A percentile compares a stretch with the other conserved stretches of the same genome.
phyloP scores from a whole-genome alignment of 2,888 invertebrate species.

The Lissocephala sabroskyi region DNA sequence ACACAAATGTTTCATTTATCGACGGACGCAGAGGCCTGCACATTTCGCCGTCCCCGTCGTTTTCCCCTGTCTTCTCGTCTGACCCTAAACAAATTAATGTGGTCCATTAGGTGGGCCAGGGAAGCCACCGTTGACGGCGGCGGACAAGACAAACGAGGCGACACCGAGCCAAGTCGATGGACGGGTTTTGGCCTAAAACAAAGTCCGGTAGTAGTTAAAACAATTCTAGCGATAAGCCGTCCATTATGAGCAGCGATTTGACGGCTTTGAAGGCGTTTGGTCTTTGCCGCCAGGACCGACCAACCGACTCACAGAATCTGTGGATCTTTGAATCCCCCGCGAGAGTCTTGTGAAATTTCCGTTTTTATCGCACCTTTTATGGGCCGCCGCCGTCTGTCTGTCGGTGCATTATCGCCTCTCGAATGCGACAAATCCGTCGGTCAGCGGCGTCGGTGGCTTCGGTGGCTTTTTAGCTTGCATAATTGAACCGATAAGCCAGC shows the following conservation, averaged over 20 bases:
- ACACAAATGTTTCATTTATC: too few relatives aligned
- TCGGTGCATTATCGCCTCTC: constrained; percentile 55
- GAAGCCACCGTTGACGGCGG: too few relatives aligned
- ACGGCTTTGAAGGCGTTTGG: constrained; percentile 66
- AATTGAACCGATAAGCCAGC: constrained; percentile 53
- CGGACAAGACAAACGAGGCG: too few relatives aligned
- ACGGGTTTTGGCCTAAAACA: constrained; percentile 30
- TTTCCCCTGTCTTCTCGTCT: constrained; percentile 21
- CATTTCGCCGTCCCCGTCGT: too few relatives aligned
- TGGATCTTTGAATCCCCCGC: too few relatives aligned
- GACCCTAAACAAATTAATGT: constrained; percentile 56
- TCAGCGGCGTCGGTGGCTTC: constrained; percentile 21
- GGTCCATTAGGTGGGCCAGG: constrained; percentile 42
- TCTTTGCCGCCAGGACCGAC: constrained; percentile 67
- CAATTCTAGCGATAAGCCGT: constrained; percentile 67
- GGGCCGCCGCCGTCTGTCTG: constrained; percentile 17
- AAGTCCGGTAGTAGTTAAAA: constrained; percentile 69
- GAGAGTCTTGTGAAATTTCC: constrained; percentile 55
- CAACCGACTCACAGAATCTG: too few relatives aligned
- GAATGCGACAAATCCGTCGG: constrained; percentile 60
- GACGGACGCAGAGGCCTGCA: too few relatives aligned
- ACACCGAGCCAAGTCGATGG: too few relatives aligned
- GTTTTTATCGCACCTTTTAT: constrained; percentile 65
- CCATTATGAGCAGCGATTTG: constrained; percentile 70
- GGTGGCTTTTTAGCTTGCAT: constrained; percentile 48